These are phyloP conservation scores for Stegodyphus mimosarum DNA, from an alignment of 1,140 invertebrate species.

Conservation along the genomic window DNA sequence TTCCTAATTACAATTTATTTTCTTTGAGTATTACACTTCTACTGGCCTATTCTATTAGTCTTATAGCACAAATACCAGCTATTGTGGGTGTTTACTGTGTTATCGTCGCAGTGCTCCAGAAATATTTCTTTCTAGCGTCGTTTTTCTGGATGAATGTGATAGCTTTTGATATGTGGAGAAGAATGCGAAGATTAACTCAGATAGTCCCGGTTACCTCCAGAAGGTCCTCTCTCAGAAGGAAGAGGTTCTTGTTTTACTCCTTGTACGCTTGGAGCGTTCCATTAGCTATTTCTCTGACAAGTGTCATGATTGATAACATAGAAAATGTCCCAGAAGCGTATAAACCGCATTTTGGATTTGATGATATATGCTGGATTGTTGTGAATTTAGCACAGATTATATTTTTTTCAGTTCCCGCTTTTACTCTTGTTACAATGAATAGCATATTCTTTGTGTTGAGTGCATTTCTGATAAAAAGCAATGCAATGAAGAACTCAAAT, in stretches of 20 bases:
- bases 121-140: conserved; percentile 72
- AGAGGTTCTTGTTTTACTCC: conserved; percentile 64
- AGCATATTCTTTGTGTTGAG: conserved; percentile 71
- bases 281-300: conserved; percentile 66
- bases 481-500: conserved; percentile 62
- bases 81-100: conserved; percentile 64
- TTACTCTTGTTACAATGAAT: conserved; percentile 70
- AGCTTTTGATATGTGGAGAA: conserved; percentile 73
- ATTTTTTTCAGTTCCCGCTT: conserved; percentile 72
- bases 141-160: conserved; percentile 76
- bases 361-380: conserved; percentile 72
- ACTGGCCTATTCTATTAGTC: conserved; percentile 69
- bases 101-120: conserved; percentile 68
- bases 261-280: conserved; percentile 67
- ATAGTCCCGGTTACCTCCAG: conserved; percentile 69
- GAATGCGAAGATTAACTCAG: conserved; percentile 70
- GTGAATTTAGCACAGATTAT: conserved; percentile 70
- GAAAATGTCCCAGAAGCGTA: conserved; percentile 65
- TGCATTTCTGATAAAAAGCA: conserved; percentile 70
- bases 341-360: conserved; percentile 70
- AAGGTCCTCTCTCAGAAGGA: conserved; percentile 65
- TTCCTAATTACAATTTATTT: conserved; percentile 72
- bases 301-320: conserved; percentile 69
- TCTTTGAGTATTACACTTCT: conserved; percentile 70
- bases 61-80: conserved; percentile 66